Base-by-base conservation (phyloP, 2,797 vertebrate genomes). In the Menidia menidia region DNA sequence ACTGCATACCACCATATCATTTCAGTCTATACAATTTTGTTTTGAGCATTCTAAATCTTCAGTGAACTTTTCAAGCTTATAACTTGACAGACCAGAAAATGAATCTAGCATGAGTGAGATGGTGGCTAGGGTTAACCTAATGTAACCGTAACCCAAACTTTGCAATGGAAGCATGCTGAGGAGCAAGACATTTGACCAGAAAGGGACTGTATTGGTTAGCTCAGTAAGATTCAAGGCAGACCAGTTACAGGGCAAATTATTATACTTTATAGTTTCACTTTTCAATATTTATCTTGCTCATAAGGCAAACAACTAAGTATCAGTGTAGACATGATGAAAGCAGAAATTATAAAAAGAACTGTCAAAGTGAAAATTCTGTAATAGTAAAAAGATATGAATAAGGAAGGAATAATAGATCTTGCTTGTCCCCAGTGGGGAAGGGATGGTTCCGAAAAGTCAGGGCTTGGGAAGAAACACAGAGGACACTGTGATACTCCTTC, bases 181-280 rank as follows among this genome's bases (percentile, higher is more conserved):
- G 64, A 68, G 71, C 64, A 19, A 68, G 71, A 50, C 70, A 3
- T 45, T 30, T 61, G 57, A 68, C 50, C 71, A 19, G 55, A 63
- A 44, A 12, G 51, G 67, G 62, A 68, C 62, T 64, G 10, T 78
- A 66, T 33, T 51, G 51, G 71, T 64, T 64, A 62, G 67, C 69
- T 82, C 74, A 54, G 64, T 64, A 67, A 60, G 51, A 67, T 75
- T 78, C 60, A 61, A 65, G 71, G 68, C 69, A 82, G 60, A 60
- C 66, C 59, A 19, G 58, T 55, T 9, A 1, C 41, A 18, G 35
- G 16, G 60, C 15, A 44, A 62, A 13, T 82, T 9, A 35, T 52
- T 77, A 35, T 54, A 15, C 47, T 50, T 64, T 60, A 80, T 67
- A 53, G 71, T 81, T 61, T 64, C 30, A 58, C 18, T 45, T 32